Conservation (phyloP, 2,113 vertebrate species). For the Hemibagrus wyckioides region DNA sequence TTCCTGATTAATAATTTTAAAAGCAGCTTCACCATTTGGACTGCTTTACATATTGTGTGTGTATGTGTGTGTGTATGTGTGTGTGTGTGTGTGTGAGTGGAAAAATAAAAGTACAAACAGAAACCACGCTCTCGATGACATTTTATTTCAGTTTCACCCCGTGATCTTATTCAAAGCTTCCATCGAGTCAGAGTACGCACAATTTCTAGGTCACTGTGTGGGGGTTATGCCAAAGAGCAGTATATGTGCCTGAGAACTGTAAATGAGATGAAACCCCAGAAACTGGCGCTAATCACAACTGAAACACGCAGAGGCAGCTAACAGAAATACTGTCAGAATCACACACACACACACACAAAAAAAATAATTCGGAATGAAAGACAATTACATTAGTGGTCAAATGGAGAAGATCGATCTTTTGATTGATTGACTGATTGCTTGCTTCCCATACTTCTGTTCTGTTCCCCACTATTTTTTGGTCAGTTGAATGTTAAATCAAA, state of each 20-base stretch:
- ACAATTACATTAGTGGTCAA: background rate
- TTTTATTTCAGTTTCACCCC: slow-evolving; percentile 29
- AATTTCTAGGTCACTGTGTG: background rate
- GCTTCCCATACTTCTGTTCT: background rate
- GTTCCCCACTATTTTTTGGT: slow-evolving; percentile 24
- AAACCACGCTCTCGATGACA: slow-evolving; percentile 22
- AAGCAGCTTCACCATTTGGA: too few species aligned
- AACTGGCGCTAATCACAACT: background rate
- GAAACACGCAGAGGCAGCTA: slow-evolving; percentile 14
- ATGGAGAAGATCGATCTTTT: background rate
- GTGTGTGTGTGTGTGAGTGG: background rate
- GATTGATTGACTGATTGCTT: background rate
- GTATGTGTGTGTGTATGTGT: too few species aligned
- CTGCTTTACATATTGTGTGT: background rate
- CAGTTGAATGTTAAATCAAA: slow-evolving; percentile 6
- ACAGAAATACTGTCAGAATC: slow-evolving; percentile 21
- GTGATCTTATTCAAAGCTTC: background rate
- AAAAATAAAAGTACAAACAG: background rate
- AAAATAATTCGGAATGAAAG: background rate
- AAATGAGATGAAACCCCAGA: slow-evolving; percentile 18
- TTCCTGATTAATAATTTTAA: too few species aligned
- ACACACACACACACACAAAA: too few species aligned
- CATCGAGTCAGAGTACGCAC: background rate
- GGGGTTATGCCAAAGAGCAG: slow-evolving; percentile 1
- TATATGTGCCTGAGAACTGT: slow-evolving; percentile 49